phyloP scores from a whole-genome alignment of 2,888 invertebrate species.

The Pyrochroa serraticornis region DNA sequence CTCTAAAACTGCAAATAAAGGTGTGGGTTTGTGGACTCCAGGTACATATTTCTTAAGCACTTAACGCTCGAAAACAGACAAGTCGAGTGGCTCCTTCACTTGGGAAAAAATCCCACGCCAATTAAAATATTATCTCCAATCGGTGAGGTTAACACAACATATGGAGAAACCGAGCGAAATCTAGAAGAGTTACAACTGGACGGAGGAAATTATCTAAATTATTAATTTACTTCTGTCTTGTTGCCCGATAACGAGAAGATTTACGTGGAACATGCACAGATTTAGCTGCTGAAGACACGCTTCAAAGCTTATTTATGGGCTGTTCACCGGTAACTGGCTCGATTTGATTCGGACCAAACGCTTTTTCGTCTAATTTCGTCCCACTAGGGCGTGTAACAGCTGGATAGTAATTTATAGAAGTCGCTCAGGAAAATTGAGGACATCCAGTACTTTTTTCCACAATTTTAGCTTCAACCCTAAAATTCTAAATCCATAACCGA shows the following conservation, averaged over 20 bases:
- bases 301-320: slow-evolving; percentile 23
- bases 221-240: slow-evolving; percentile 37
- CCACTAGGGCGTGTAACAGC: slow-evolving; percentile 2
- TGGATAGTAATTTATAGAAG: neutral
- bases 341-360: slow-evolving; percentile 20
- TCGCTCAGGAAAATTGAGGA: neutral
- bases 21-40: slow-evolving; percentile 3
- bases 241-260: slow-evolving; percentile 32
- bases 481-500: neutral
- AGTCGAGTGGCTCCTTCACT: slow-evolving; percentile 25
- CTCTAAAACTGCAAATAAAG: slow-evolving; percentile 24
- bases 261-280: slow-evolving; percentile 31
- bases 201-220: slow-evolving; percentile 28
- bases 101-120: slow-evolving; percentile 36
- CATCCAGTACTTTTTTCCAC: neutral
- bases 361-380: slow-evolving; percentile 1
- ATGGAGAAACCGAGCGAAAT: slow-evolving; percentile 19
- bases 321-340: slow-evolving; percentile 14
- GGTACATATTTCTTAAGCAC: slow-evolving; percentile 25
- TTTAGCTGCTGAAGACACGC: slow-evolving; percentile 22
- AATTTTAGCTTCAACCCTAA: too few species aligned
- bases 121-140: slow-evolving; percentile 36
- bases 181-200: slow-evolving; percentile 11
- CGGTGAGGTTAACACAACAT: slow-evolving; percentile 28
- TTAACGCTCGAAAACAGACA: slow-evolving; percentile 20